Evolutionary conservation across 2,797 vertebrate genomes (phyloP).

Genomic region (Bradypodion ventrale): DNA sequence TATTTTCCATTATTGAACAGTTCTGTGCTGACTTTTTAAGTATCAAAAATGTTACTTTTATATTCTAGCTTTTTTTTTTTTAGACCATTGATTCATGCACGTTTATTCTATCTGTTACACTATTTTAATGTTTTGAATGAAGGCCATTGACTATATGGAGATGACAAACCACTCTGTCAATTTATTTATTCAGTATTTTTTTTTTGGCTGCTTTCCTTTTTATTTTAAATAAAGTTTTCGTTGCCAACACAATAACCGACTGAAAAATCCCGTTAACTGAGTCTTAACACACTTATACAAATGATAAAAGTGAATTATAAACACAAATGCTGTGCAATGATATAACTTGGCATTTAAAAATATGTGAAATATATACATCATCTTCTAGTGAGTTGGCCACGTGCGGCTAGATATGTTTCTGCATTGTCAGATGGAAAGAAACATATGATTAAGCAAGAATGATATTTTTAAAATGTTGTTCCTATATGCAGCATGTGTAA

Average conservation of each 20-base stretch:
- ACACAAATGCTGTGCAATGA: slow-evolving; percentile 59
- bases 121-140: slow-evolving; percentile 73
- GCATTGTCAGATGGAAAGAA: not conserved
- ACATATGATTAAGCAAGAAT: not conserved
- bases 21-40: slow-evolving; percentile 60
- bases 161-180: slow-evolving; percentile 71
- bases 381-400: not conserved
- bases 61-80: slow-evolving; percentile 56
- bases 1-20: slow-evolving; percentile 61
- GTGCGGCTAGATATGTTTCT: not conserved
- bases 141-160: slow-evolving; percentile 70
- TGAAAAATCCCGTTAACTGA: slow-evolving; percentile 47
- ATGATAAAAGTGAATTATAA: slow-evolving; percentile 5
- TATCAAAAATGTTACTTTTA: slow-evolving; percentile 71
- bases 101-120: slow-evolving; percentile 70
- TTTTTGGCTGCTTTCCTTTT: slow-evolving; percentile 72
- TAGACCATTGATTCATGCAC: slow-evolving; percentile 64
- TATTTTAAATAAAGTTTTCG: slow-evolving; percentile 72
- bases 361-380: slow-evolving; percentile 35
- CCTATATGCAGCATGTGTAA: not conserved
- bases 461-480: not conserved
- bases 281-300: not conserved
- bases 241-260: slow-evolving; percentile 63
- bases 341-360: slow-evolving; percentile 52
- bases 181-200: slow-evolving; percentile 75